These are phyloP conservation scores for Campoletis sonorensis DNA, from an alignment of 1,140 invertebrate species.

Conservation along the genomic window DNA sequence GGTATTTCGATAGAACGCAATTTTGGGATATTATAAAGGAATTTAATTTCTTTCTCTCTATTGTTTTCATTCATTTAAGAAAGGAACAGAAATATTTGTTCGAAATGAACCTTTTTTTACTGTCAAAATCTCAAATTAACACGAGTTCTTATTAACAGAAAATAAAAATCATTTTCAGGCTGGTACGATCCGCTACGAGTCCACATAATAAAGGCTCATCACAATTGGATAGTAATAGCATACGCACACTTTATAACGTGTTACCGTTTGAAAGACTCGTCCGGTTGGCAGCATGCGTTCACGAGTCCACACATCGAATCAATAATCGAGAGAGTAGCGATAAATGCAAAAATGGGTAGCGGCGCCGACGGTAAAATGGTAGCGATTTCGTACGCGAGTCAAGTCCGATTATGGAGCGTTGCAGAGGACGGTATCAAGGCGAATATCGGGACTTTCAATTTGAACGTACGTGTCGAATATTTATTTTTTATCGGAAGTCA, in stretches of 20 bases:
- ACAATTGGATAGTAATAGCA: conserved; percentile 98
- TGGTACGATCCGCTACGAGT: conserved; percentile 92
- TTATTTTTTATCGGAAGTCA: conserved; percentile 98
- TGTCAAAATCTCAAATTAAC: too few species aligned
- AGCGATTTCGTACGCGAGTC: conserved; percentile 90
- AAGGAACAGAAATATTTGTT: too few species aligned
- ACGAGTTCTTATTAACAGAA: too few species aligned
- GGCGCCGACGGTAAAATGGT: conserved; percentile 88
- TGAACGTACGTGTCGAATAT: conserved; percentile 95
- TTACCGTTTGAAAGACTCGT: conserved; percentile 96
- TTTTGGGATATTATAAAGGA: too few species aligned
- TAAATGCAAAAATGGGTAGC: conserved; percentile 93
- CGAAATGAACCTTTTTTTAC: too few species aligned
- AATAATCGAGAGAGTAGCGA: conserved; percentile 93
- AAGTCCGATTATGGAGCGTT: conserved; percentile 93
- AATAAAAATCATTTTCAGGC: conserved; percentile 74
- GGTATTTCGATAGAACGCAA: conserved; percentile 66
- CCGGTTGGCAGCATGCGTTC: conserved; percentile 96
- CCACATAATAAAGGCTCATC: conserved; percentile 96
- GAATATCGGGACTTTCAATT: conserved; percentile 93
- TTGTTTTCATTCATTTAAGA: too few species aligned
- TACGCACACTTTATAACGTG: conserved; percentile 97
- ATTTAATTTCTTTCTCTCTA: too few species aligned
- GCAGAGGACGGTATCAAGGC: conserved; percentile 86
- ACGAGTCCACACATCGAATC: conserved; percentile 94